Evolutionary conservation across 2,797 vertebrate genomes (phyloP).

Genomic region (Pangasius larnaudii): DNA sequence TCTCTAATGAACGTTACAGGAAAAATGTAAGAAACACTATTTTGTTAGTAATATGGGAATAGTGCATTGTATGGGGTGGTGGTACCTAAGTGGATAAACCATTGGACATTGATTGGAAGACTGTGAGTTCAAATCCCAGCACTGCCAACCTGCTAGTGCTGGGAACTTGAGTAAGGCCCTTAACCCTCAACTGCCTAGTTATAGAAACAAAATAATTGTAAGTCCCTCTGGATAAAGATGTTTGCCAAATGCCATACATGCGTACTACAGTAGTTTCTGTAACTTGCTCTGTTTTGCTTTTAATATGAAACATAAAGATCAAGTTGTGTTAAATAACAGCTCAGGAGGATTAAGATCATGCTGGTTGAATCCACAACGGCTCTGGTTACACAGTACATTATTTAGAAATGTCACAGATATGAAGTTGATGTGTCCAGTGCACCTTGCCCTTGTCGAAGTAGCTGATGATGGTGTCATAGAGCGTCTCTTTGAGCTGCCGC

Average conservation of each 20-base stretch:
- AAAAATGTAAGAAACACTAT: background rate
- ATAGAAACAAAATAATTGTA: too few relatives aligned
- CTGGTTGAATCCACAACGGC: background rate
- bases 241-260: too few relatives aligned
- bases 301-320: background rate
- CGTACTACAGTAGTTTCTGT: background rate
- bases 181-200: too few relatives aligned
- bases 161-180: too few relatives aligned
- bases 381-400: background rate
- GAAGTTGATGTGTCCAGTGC: conserved; percentile 16
- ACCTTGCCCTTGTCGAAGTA: conserved; percentile 99
- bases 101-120: too few relatives aligned
- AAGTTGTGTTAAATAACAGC: background rate
- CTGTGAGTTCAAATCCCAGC: too few relatives aligned
- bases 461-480: conserved; percentile 94
- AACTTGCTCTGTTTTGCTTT: background rate
- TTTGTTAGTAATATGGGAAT: background rate
- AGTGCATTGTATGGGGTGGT: background rate
- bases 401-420: background rate
- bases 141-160: too few relatives aligned
- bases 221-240: too few relatives aligned
- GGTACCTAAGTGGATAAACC: too few relatives aligned
- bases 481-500: conserved; percentile 90
- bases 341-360: background rate
- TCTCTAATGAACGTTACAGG: background rate